Conservation (phyloP, 2,113 vertebrate genomes). For the Oryctolagus cuniculus region mOryCun1.1 NC_091442.1:30529001-30529500, state of each 20-base stretch:
- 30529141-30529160: constrained; percentile 96
- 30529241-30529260: constrained; percentile 79
- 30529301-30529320: constrained; percentile 56
- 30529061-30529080: constrained; percentile 94
- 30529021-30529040: constrained; percentile 89
- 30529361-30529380: constrained; percentile 62
- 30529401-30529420: constrained; percentile 40
- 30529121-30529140: constrained; percentile 98
- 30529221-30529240: constrained; percentile 84
- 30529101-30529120: constrained; percentile 99
- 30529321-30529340: constrained; percentile 68
- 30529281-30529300: constrained; percentile 75
- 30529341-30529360: constrained; percentile 68
- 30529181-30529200: constrained; percentile 89
- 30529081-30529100: constrained; percentile 98
- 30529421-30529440: constrained; percentile 30
- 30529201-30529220: constrained; percentile 87
- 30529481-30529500: constrained; percentile 53
- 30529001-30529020: constrained; percentile 85
- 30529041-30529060: constrained; percentile 91
- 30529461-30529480: constrained; percentile 44
- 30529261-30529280: constrained; percentile 78
- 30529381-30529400: constrained; percentile 65
- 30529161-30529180: constrained; percentile 97
- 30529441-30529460: constrained; percentile 19